These are phyloP conservation scores for Ischnura elegans DNA, from an alignment of 2,888 invertebrate species.

Conservation along the genomic window DNA sequence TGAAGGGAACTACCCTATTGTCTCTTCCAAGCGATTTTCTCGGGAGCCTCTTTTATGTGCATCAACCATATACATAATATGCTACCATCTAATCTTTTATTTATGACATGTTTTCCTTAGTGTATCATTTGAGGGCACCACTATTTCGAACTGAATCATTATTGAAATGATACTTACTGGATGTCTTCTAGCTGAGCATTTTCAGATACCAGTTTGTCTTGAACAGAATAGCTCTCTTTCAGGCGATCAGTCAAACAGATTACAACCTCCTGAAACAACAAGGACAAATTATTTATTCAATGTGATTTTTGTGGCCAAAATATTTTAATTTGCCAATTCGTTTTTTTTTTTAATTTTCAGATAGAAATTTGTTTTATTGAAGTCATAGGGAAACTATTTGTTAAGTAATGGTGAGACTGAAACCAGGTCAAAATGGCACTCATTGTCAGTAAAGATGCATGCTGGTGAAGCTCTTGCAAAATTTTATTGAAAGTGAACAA, in stretches of 20 bases:
- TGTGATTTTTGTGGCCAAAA: neutral
- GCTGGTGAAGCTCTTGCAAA: too few species aligned
- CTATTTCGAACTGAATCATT: neutral
- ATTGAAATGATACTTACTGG: conserved; percentile 78
- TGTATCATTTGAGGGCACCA: neutral
- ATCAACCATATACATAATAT: neutral
- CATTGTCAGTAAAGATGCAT: too few species aligned
- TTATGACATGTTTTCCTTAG: neutral
- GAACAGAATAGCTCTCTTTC: conserved; percentile 84
- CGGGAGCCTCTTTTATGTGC: too few species aligned
- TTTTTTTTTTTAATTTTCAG: neutral
- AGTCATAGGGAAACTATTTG: neutral
- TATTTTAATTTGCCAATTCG: too few species aligned
- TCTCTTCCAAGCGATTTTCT: neutral
- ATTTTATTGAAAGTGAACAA: too few species aligned
- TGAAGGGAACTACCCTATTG: too few species aligned
- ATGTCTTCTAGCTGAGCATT: conserved; percentile 85
- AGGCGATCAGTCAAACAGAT: conserved; percentile 79
- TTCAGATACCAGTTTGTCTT: conserved; percentile 84
- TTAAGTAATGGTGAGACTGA: neutral
- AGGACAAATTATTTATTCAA: neutral
- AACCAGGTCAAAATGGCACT: too few species aligned
- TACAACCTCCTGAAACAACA: conserved; percentile 73
- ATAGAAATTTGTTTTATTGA: too few species aligned
- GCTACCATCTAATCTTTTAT: neutral